Evolutionary conservation across 2,113 vertebrate species (phyloP).

Genomic region (Sminthopsis crassicaudata): DNA sequence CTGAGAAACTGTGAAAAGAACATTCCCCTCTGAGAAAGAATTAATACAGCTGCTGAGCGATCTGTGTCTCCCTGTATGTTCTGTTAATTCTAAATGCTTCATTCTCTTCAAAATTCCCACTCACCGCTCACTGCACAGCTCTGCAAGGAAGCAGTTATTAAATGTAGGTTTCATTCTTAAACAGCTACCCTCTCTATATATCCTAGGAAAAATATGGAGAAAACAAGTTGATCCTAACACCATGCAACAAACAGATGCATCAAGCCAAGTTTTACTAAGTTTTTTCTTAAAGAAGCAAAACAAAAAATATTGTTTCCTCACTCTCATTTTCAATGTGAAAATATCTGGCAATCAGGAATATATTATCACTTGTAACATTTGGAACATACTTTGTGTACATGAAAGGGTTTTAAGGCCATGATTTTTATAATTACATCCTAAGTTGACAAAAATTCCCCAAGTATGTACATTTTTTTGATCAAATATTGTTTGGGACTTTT

Average conservation of each 20-base stretch:
- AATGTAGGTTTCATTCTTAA: constrained; percentile 8
- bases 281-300: neutral
- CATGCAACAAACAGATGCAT: neutral
- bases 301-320: neutral
- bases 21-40: constrained; percentile 43
- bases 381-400: neutral
- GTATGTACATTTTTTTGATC: neutral
- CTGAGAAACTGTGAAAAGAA: constrained; percentile 38
- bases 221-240: neutral
- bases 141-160: constrained; percentile 13
- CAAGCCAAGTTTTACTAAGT: neutral
- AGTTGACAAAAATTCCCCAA: neutral
- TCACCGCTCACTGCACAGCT: constrained; percentile 34
- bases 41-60: constrained; percentile 23
- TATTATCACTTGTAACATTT: neutral
- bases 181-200: neutral
- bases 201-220: constrained; percentile 30
- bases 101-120: constrained; percentile 44
- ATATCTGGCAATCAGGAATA: neutral
- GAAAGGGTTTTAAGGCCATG: neutral
- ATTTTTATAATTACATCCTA: neutral
- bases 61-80: constrained; percentile 24
- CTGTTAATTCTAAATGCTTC: constrained; percentile 45
- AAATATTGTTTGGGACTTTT: neutral
- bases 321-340: neutral